Percentiles rank a stretch among this genome's conserved stretches.
phyloP scores from a whole-genome alignment of 2,888 invertebrate species.

The Neocrepidodera transversa region DNA sequence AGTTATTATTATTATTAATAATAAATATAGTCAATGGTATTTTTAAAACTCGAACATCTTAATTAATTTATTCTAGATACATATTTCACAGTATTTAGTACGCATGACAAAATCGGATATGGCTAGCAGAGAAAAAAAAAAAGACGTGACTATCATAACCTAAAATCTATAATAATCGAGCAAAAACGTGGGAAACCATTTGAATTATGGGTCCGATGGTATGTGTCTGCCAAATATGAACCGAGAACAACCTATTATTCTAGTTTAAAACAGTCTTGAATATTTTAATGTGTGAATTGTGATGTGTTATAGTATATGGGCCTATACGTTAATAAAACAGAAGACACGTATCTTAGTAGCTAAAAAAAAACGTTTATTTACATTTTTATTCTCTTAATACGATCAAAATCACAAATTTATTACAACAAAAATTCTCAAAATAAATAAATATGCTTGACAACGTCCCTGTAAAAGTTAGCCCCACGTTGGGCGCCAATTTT shows the following conservation, averaged over 20 bases:
- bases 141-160: constrained; percentile 51
- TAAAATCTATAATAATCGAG: constrained; percentile 51
- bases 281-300: constrained; percentile 40
- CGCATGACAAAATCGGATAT: constrained; percentile 42
- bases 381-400: no score
- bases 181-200: constrained; percentile 52
- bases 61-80: neutral
- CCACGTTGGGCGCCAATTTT: no score
- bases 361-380: no score
- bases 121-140: constrained; percentile 40
- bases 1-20: no score
- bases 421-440: no score
- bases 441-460: no score
- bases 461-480: no score
- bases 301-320: constrained; percentile 24
- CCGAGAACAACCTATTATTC: constrained; percentile 45
- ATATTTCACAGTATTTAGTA: constrained; percentile 22
- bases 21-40: no score
- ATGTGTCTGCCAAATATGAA: constrained; percentile 44
- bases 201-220: constrained; percentile 35
- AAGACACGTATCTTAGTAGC: no score
- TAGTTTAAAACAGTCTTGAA: constrained; percentile 37
- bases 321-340: neutral
- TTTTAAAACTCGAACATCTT: neutral
- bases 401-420: no score